A percentile compares a stretch with the other conserved stretches of the same genome.
These are phyloP conservation scores for Euclidia mi DNA, from an alignment of 2,888 invertebrate species.

Conservation along the genomic window DNA sequence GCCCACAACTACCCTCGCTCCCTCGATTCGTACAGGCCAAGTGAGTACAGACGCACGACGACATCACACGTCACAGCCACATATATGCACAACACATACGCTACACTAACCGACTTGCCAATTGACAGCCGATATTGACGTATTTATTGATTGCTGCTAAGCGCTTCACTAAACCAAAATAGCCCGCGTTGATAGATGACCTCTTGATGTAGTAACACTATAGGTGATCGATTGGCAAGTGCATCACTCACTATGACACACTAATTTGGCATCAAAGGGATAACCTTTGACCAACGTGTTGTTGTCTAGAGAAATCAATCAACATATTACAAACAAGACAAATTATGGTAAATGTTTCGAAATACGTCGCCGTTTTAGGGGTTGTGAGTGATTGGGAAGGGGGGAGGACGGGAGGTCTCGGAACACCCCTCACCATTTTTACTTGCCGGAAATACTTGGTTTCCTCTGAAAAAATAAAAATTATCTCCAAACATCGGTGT, in stretches of 20 bases:
- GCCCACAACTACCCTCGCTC: slow-evolving; percentile 95
- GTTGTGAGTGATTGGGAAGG: no score
- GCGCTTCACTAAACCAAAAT: slow-evolving; percentile 43
- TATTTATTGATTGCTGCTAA: slow-evolving; percentile 26
- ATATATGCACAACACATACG: slow-evolving; percentile 42
- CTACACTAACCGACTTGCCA: slow-evolving; percentile 66
- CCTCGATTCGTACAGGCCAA: slow-evolving; percentile 95
- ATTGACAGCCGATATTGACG: slow-evolving; percentile 47
- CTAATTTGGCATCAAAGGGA: slow-evolving; percentile 62
- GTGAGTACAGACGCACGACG: slow-evolving; percentile 94
- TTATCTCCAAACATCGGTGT: no score
- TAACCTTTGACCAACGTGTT: slow-evolving; percentile 50
- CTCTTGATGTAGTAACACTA: slow-evolving; percentile 52
- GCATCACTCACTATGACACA: slow-evolving; percentile 58
- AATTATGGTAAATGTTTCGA: no score
- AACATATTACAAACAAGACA: slow-evolving; percentile 17
- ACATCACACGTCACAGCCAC: slow-evolving; percentile 15
- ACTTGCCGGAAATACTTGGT: no score
- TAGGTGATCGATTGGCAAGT: slow-evolving; percentile 68
- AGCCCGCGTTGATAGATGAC: slow-evolving; percentile 56
- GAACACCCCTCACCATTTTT: no score
- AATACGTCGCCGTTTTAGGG: no score
- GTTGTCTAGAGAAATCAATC: slow-evolving; percentile 26
- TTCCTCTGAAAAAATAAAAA: no score
- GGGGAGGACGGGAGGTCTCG: no score